A percentile compares a stretch with the other conserved stretches of the same genome.
phyloP scores from a whole-genome alignment of 2,888 invertebrate species.

The Lasioglossum lativentre region DNA sequence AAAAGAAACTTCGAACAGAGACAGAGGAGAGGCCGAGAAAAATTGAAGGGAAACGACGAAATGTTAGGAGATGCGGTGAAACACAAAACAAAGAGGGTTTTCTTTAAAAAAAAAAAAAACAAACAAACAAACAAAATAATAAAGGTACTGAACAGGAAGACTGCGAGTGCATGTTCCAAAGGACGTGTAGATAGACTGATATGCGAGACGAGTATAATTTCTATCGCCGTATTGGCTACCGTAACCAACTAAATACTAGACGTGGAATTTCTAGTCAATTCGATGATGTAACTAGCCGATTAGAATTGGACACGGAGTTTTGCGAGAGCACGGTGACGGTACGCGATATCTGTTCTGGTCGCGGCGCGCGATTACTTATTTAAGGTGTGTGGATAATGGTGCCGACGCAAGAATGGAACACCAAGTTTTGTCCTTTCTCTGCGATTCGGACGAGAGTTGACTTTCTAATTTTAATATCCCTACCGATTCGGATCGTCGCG shows the following conservation, averaged over 20 bases:
- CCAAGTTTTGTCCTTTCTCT: not conserved
- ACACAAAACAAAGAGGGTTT: not conserved
- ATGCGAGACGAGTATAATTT: conserved; percentile 50
- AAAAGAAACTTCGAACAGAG: not conserved
- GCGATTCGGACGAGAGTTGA: not conserved
- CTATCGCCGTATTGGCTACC: conserved; percentile 53
- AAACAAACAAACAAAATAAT: not conserved
- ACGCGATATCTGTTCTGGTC: conserved; percentile 5
- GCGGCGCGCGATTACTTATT: not conserved
- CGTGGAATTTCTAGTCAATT: conserved; percentile 80
- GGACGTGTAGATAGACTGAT: conserved; percentile 64
- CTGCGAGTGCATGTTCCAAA: conserved; percentile 65
- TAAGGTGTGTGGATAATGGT: not conserved
- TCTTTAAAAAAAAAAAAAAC: not conserved
- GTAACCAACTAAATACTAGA: conserved; percentile 30
- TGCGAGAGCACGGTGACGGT: conserved; percentile 14
- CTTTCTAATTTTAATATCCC: not conserved
- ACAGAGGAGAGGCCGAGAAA: not conserved
- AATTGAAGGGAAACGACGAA: too few species aligned
- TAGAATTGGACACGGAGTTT: conserved; percentile 28
- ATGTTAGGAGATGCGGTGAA: too few species aligned
- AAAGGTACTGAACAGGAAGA: conserved; percentile 60
- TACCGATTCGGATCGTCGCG: not conserved
- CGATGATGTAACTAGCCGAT: conserved; percentile 68
- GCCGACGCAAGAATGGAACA: not conserved